These are phyloP conservation scores for Monopterus albus DNA, from an alignment of 2,113 vertebrate genomes.

Conservation along the genomic window DNA sequence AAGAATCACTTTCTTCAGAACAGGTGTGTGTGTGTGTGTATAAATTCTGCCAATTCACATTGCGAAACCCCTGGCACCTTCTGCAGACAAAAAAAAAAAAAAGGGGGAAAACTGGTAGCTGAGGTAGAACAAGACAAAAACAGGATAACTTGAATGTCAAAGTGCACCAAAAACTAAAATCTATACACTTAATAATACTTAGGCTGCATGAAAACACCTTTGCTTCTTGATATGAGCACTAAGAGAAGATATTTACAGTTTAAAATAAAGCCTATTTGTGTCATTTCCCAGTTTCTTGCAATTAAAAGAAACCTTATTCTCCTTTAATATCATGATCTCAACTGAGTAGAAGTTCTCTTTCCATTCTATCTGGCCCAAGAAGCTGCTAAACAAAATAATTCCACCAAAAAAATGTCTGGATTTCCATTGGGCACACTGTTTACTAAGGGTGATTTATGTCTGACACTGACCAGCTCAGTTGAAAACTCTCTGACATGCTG, in stretches of 20 bases:
- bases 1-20: neutral
- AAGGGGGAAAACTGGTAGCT: neutral
- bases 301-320: neutral
- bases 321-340: neutral
- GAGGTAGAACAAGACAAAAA: neutral
- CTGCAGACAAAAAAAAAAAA: neutral
- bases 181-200: too few species aligned
- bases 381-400: neutral
- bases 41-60: neutral
- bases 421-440: neutral
- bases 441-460: slow-evolving; percentile 15
- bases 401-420: neutral
- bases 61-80: neutral
- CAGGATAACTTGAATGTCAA: too few species aligned
- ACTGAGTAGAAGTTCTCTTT: neutral
- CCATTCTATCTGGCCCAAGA: neutral
- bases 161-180: neutral
- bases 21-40: neutral
- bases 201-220: too few species aligned
- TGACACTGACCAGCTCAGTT: neutral
- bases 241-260: neutral
- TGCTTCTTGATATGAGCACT: too few species aligned
- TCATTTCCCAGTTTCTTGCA: neutral
- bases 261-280: neutral
- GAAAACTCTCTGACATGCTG: slow-evolving; percentile 12